Percentiles rank a stretch among this genome's conserved stretches.
Conservation (phyloP, 2,113 vertebrate species). For the Chionodraco myersi region DNA sequence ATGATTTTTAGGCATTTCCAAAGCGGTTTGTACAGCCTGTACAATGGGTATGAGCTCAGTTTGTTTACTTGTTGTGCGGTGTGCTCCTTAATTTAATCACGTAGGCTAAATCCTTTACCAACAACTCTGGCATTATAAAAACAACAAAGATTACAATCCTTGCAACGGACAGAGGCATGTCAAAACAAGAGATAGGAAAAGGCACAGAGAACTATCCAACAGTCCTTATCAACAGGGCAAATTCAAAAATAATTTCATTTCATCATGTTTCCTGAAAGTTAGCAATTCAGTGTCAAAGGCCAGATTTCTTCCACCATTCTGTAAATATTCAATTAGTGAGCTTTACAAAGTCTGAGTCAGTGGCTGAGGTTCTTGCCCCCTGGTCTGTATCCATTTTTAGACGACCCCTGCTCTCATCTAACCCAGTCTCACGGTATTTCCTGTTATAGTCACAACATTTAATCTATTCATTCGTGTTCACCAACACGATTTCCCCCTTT, state of each 20-base stretch:
- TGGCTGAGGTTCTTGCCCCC: constrained; percentile 77
- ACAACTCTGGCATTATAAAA: not conserved
- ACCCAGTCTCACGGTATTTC: constrained; percentile 22
- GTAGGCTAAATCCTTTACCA: constrained; percentile 5
- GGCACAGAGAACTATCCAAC: constrained; percentile 22
- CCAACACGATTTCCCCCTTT: no score
- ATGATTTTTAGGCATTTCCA: constrained; percentile 14
- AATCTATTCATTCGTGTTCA: no score
- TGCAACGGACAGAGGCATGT: not conserved
- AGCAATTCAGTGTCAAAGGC: constrained; percentile 69
- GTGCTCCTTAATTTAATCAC: constrained; percentile 23
- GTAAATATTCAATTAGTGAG: constrained; percentile 84
- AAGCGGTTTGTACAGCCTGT: no score
- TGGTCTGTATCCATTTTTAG: constrained; percentile 85
- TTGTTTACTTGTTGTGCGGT: constrained; percentile 34
- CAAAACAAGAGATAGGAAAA: constrained; percentile 40
- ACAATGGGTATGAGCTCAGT: not conserved
- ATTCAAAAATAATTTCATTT: constrained; percentile 69
- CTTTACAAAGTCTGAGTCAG: constrained; percentile 43
- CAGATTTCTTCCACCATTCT: constrained; percentile 71
- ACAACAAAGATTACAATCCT: not conserved
- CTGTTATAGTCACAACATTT: no score
- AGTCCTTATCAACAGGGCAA: constrained; percentile 43
- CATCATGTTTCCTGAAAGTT: constrained; percentile 51
- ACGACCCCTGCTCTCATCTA: constrained; percentile 64